Base-by-base conservation (phyloP, 2,888 invertebrate species). In the Chalcosyrphus nemorum region DNA sequence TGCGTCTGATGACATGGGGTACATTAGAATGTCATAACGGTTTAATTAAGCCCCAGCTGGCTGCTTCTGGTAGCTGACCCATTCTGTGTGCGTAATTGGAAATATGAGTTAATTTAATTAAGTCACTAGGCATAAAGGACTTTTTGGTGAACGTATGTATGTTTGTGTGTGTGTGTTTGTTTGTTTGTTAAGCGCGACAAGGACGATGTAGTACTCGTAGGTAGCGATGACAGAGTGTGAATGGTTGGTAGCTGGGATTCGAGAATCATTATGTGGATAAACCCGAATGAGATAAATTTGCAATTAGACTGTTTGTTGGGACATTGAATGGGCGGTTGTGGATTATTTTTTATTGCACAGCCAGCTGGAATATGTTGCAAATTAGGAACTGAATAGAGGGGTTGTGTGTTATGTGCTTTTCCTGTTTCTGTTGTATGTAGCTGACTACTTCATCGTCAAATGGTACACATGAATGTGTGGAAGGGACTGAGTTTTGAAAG, bases 101-200 rank as follows among this genome's bases (percentile, higher is more conserved):
- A 74, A 78, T 32, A 75, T 80, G 70, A 84, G 80, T 80, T 80
- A 70, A 75, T 84, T 84, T 84, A 84, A 84, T 84, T 84, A 84
- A 84, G 75, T 78, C 68, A 32, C 56, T 50, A 38, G 27, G 63
- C 57, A 57, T 47, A 9, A 41, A 43, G 52, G 52, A 57, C 32
- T 17, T 15, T 15, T 56, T 1, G 17, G 35, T 35, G 17, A n/a
- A n/a, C 52, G 32, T 32, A 11, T 11, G 9, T 32, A 54, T 71
- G 61, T 45, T 41, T 61, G 17, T 59, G 32, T 32, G 32, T 11
- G 9, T 32, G 56, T 71, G 61, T 45, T 41, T 61, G 68, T 13
- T 54, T 52, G n/a, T n/a, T n/a, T n/a, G n/a, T n/a, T n/a, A n/a
- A n/a, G n/a, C n/a, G 52, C 63, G 13, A 38, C 63, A 63, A 27